Evolutionary conservation across 2,797 vertebrate species (phyloP), one percentile per base, ranked within the genome.

Genomic region (Euphonia xanthogaster): DNA sequence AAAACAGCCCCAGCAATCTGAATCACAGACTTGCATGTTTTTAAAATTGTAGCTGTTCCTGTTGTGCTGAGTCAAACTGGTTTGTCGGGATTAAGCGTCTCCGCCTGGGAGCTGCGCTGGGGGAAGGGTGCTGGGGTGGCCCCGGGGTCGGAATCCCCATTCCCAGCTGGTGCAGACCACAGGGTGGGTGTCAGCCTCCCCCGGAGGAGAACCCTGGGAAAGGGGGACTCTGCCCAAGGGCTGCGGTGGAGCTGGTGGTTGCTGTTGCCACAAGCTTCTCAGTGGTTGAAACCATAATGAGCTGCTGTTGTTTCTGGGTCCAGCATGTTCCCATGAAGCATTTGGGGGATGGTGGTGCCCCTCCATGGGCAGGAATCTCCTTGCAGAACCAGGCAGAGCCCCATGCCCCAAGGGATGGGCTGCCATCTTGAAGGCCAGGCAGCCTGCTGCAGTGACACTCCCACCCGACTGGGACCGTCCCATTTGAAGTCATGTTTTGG

Each of bases 41-140:
- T 96, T 95, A 92, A 97, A 96, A 97, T 95, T 96, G 94, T 97
- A 97, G 95, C 86, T 96, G 97, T 98, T 97, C 97, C 97, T 98
- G 97, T 97, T 98, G 95, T 97, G 97, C 98, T 98, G 97, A 98
- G 97, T 97, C 98, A 98, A 98, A 98, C 98, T 98, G 98, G 98
- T 98, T 98, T 98, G 97, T 98, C 98, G 57, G 95, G 98, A 98
- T 98, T 93, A 89, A 97, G 97, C 92, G 95, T 96, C 96, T 96
- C 90, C 10, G 58, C 94, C 91, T 95, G 83, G 90, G 94, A 96
- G 96, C 96, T 21, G 44, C 2, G 57, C 77, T 80, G 95, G 90
- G 94, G 91, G 86, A 92, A 82, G 90, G 90, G 90, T 76, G 75
- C 81, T 9, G 51, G 70, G 84, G 84, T 68, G 31, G 83, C 90